Conservation (phyloP, 2,888 invertebrate species). For the Epiblema foenella region DNA sequence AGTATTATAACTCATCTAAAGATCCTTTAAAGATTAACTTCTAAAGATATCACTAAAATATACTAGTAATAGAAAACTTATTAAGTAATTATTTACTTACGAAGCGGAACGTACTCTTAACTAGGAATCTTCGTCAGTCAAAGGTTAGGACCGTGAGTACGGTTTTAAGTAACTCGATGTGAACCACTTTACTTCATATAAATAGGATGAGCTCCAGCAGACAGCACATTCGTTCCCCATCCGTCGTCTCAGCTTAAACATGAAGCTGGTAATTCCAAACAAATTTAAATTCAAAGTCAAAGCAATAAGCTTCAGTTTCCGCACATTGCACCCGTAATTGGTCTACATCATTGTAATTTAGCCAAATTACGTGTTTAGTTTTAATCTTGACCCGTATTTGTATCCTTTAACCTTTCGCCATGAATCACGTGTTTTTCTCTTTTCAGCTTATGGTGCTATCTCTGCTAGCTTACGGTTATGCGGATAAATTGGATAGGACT, state of each 20-base stretch:
- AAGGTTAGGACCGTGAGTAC: constrained; percentile 79
- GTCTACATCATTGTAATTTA: constrained; percentile 23
- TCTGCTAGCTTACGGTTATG: constrained; percentile 73
- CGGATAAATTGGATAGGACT: constrained; percentile 75
- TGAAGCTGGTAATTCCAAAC: constrained; percentile 77
- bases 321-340: constrained; percentile 19
- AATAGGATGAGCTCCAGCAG: constrained; percentile 69
- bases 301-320: constrained; percentile 26
- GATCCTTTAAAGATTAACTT: neutral
- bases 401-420: constrained; percentile 24
- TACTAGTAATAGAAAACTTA: neutral
- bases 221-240: constrained; percentile 70
- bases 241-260: constrained; percentile 68
- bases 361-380: constrained; percentile 14
- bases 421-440: constrained; percentile 42
- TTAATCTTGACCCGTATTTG: constrained; percentile 25
- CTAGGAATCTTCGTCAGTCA: constrained; percentile 59
- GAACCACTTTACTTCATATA: constrained; percentile 80
- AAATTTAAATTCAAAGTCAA: constrained; percentile 3
- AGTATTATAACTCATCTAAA: neutral
- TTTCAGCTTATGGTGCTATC: constrained; percentile 75
- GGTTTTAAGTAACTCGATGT: constrained; percentile 68
- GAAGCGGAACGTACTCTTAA: constrained; percentile 30
- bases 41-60: neutral
- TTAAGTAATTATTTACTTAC: neutral